These are phyloP conservation scores for Pachyrhynchus sulphureomaculatus DNA, from an alignment of 1,140 invertebrate genomes.

Conservation along the genomic window DNA sequence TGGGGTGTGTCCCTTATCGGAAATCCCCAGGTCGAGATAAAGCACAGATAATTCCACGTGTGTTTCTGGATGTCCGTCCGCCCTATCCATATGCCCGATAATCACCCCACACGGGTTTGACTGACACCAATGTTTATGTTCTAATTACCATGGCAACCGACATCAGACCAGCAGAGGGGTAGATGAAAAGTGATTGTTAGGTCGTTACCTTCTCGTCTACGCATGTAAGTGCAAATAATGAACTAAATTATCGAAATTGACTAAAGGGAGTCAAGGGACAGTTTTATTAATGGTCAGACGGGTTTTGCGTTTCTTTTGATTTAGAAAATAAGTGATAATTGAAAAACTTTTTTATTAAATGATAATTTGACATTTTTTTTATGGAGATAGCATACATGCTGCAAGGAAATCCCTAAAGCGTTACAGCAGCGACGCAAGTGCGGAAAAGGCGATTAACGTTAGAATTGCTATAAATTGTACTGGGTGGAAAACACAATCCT, in stretches of 20 bases:
- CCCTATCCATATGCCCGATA: conserved; percentile 12
- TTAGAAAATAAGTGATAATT: no score
- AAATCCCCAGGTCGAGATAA: conserved; percentile 1
- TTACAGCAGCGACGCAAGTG: no score
- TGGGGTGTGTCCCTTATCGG: no score
- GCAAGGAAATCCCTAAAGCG: no score
- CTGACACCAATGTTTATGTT: conserved; percentile 30
- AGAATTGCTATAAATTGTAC: no score
- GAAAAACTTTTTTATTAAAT: no score
- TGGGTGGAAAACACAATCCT: no score
- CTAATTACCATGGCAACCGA: conserved; percentile 36
- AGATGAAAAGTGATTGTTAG: conserved; percentile 16
- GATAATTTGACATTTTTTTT: no score
- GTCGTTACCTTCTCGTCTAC: conserved; percentile 20
- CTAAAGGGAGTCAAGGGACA: not conserved
- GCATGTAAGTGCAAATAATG: conserved; percentile 18
- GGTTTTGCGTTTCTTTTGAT: no score
- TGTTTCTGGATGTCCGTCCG: conserved; percentile 3
- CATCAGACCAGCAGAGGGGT: conserved; percentile 6
- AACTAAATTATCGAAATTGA: not conserved
- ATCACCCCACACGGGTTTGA: conserved; percentile 16
- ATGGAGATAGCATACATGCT: no score
- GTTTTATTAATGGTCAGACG: no score
- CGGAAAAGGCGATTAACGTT: no score
- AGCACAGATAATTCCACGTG: conserved; percentile 17